Conservation (phyloP, 1,140 invertebrate genomes). For the Himalopsyche phryganea region DNA sequence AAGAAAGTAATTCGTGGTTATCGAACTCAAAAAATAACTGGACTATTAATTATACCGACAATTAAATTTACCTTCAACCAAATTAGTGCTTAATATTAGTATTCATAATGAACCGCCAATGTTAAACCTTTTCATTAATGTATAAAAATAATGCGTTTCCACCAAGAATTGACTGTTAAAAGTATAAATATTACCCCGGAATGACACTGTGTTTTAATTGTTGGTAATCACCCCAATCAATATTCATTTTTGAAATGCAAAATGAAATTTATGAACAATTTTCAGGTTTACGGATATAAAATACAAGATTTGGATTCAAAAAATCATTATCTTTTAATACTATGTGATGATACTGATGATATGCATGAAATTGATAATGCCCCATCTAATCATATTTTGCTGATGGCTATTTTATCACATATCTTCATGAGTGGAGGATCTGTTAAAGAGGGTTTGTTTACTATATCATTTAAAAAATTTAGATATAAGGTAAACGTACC, state of each 20-base stretch:
- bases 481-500: too few relatives aligned
- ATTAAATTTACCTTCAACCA: too few relatives aligned
- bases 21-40: too few relatives aligned
- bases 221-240: not conserved
- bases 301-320: conserved; percentile 18
- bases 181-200: not conserved
- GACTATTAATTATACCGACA: too few relatives aligned
- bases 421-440: conserved; percentile 29
- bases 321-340: conserved; percentile 23
- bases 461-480: too few relatives aligned
- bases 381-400: conserved; percentile 1
- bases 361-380: conserved; percentile 1
- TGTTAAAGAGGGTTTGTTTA: conserved; percentile 27
- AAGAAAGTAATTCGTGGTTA: too few relatives aligned
- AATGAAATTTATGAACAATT: not conserved
- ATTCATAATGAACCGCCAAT: too few relatives aligned
- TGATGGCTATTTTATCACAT: conserved; percentile 21
- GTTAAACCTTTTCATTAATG: too few relatives aligned
- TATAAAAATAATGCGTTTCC: not conserved
- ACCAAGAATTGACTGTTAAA: not conserved
- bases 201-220: too few relatives aligned
- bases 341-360: conserved; percentile 5
- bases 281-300: conserved; percentile 27
- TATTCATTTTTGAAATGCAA: not conserved
- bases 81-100: too few relatives aligned